phyloP scores from a whole-genome alignment of 2,113 vertebrate species.

The Ploceus nigricollis region DNA sequence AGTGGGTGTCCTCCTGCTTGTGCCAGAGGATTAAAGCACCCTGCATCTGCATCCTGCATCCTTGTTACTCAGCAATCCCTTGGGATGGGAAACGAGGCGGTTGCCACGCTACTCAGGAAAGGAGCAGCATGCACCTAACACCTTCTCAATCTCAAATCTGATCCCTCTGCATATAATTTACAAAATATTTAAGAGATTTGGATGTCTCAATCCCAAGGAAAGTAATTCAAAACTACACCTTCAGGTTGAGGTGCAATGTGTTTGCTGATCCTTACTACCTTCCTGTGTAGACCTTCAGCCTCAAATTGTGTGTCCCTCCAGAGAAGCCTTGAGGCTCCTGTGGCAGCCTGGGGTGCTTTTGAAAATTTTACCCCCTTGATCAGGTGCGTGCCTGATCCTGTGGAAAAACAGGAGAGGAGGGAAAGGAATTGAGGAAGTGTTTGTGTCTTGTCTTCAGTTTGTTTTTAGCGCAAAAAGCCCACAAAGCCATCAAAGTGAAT shows the following conservation, averaged over 20 bases:
- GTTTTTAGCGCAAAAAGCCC: background rate
- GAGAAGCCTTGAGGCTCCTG: background rate
- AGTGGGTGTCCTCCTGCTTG: rapidly evolving
- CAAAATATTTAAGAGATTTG: background rate
- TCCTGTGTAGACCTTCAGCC: background rate
- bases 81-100: rapidly evolving
- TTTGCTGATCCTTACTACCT: background rate
- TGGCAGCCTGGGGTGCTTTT: background rate
- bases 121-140: rapidly evolving
- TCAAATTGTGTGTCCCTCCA: background rate
- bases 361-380: background rate
- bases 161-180: background rate
- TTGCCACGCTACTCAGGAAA: rapidly evolving
- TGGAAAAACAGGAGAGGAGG: background rate
- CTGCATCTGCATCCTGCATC: rapidly evolving
- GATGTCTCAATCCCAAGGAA: background rate
- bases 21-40: background rate
- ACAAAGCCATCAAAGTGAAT: background rate
- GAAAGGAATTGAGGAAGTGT: background rate
- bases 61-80: background rate
- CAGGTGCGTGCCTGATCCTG: background rate
- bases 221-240: background rate
- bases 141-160: background rate
- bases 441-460: background rate
- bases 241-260: background rate